A percentile compares a stretch with the other conserved stretches of the same genome.
phyloP scores from a whole-genome alignment of 2,888 invertebrate species.

The Mesoligia furuncula region DNA sequence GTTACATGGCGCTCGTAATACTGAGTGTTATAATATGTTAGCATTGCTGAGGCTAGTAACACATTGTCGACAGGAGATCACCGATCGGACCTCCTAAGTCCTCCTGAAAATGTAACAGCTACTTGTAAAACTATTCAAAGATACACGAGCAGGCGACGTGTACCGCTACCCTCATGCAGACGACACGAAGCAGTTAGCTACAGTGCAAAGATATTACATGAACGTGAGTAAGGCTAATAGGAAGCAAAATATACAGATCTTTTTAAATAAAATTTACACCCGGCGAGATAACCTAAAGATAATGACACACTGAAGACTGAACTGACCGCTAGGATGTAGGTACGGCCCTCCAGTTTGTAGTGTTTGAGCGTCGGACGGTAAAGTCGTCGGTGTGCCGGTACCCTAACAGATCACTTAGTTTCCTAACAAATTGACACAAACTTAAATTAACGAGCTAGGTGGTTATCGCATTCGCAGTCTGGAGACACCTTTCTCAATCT shows the following conservation, averaged over 20 bases:
- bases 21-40: slow-evolving; percentile 75
- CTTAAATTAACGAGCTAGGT: slow-evolving; percentile 81
- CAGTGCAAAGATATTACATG: slow-evolving; percentile 85
- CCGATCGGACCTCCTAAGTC: slow-evolving; percentile 92
- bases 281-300: slow-evolving; percentile 71
- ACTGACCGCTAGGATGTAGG: slow-evolving; percentile 52
- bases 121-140: slow-evolving; percentile 80
- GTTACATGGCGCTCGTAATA: slow-evolving; percentile 78
- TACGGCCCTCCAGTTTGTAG: slow-evolving; percentile 24
- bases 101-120: slow-evolving; percentile 91
- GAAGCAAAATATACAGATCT: slow-evolving; percentile 90
- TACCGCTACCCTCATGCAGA: slow-evolving; percentile 81
- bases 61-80: slow-evolving; percentile 92
- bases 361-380: slow-evolving; percentile 45
- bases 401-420: slow-evolving; percentile 72
- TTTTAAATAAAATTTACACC: slow-evolving; percentile 80
- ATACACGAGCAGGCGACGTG: slow-evolving; percentile 57
- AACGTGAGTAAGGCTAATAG: slow-evolving; percentile 75
- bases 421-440: slow-evolving; percentile 86
- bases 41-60: slow-evolving; percentile 86
- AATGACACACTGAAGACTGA: slow-evolving; percentile 70
- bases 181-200: slow-evolving; percentile 84
- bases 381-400: slow-evolving; percentile 63
- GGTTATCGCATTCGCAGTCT: slow-evolving; percentile 75
- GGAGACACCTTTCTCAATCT: slow-evolving; percentile 77